phyloP scores from a whole-genome alignment of 2,113 vertebrate species.

The Gymnobelideus leadbeateri region DNA sequence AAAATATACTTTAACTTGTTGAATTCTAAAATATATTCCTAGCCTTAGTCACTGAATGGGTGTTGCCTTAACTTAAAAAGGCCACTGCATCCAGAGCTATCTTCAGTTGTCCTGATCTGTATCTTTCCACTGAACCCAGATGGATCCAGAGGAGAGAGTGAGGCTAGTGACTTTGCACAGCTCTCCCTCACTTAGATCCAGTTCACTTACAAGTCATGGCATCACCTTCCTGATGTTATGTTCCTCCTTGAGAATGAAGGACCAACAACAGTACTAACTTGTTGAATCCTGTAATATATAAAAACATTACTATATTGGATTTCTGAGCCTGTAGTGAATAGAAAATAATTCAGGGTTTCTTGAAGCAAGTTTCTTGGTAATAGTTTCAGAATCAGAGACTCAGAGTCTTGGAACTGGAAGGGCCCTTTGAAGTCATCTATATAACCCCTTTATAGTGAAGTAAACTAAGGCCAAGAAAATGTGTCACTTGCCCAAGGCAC shows the following conservation, averaged over 20 bases:
- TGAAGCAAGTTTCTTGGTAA: background rate
- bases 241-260: too few relatives aligned
- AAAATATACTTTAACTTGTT: conserved; percentile 23
- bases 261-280: background rate
- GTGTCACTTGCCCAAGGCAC: background rate
- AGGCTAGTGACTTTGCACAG: too few relatives aligned
- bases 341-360: background rate
- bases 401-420: background rate
- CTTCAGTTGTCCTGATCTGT: too few relatives aligned
- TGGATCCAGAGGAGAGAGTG: too few relatives aligned
- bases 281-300: conserved; percentile 8
- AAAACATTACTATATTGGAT: background rate
- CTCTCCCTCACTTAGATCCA: too few relatives aligned
- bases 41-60: too few relatives aligned
- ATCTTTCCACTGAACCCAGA: too few relatives aligned
- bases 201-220: too few relatives aligned
- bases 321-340: conserved; percentile 37
- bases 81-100: too few relatives aligned
- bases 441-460: background rate
- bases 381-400: background rate
- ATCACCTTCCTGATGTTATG: too few relatives aligned
- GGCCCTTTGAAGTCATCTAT: background rate
- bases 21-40: conserved; percentile 6
- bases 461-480: background rate
- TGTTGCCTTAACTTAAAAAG: too few relatives aligned